Percentiles rank a stretch among this genome's conserved stretches.
Evolutionary conservation across 2,797 vertebrate genomes (phyloP).

Genomic region (Euphonia xanthogaster): DNA sequence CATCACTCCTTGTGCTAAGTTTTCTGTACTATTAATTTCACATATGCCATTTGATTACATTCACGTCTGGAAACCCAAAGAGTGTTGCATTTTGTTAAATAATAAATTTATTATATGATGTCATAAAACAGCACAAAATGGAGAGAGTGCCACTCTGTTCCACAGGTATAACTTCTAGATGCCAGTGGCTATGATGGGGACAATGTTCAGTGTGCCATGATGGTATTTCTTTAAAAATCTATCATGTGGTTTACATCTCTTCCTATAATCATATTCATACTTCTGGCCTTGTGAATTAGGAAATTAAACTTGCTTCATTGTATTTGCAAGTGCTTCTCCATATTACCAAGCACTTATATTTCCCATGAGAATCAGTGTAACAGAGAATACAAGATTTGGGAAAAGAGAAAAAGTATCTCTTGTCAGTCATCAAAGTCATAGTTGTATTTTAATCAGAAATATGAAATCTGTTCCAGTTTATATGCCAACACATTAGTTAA

Average conservation of each 20-base stretch:
- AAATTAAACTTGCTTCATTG: background rate
- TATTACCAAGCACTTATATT: background rate
- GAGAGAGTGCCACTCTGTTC: background rate
- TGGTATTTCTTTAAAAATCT: background rate
- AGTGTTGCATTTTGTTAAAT: background rate
- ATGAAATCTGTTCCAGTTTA: background rate
- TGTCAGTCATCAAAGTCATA: background rate
- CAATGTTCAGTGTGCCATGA: background rate
- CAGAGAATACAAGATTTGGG: background rate
- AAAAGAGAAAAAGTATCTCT: background rate
- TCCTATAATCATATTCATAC: background rate
- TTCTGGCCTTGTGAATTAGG: background rate
- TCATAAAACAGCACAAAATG: background rate
- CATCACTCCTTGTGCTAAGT: background rate
- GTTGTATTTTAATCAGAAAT: background rate
- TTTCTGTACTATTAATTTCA: slow-evolving; percentile 5
- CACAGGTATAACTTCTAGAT: background rate
- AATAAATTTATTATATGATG: background rate
- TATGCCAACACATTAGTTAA: background rate
- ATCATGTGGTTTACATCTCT: background rate
- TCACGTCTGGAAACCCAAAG: background rate
- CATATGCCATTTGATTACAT: background rate
- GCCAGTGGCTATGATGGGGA: too few species aligned
- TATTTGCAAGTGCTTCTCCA: background rate
- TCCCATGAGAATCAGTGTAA: background rate